Evolutionary conservation across 2,888 invertebrate genomes (phyloP).

Genomic region (Dryobotodes eremita): DNA sequence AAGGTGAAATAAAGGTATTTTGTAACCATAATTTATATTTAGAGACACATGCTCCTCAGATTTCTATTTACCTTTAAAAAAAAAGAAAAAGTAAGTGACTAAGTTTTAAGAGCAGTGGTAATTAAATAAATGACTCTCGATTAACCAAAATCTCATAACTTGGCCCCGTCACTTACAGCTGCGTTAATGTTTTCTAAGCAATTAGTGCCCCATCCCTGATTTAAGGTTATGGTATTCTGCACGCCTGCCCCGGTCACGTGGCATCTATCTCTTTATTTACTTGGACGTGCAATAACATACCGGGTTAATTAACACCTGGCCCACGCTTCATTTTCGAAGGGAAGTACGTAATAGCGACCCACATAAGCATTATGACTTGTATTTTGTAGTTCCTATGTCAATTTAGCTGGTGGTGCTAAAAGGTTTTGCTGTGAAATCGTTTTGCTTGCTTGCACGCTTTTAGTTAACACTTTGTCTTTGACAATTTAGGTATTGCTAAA

Average conservation of each 20-base stretch:
- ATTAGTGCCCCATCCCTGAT: constrained; percentile 89
- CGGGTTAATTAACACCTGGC: constrained; percentile 78
- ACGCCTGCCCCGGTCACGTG: constrained; percentile 86
- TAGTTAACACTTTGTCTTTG: constrained; percentile 9
- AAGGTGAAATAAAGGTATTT: too few relatives aligned
- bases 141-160: constrained; percentile 62
- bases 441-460: constrained; percentile 21
- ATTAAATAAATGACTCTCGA: neutral
- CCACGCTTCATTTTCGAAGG: constrained; percentile 57
- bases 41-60: neutral
- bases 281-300: constrained; percentile 82
- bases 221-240: constrained; percentile 86
- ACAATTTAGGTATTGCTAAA: constrained; percentile 3
- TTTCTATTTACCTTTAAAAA: neutral
- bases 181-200: constrained; percentile 88
- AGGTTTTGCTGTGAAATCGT: constrained; percentile 14
- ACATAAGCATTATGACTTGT: constrained; percentile 17
- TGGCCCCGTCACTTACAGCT: constrained; percentile 69
- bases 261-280: constrained; percentile 88
- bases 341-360: constrained; percentile 31
- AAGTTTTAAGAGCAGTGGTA: neutral
- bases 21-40: too few relatives aligned
- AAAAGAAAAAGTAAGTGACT: neutral
- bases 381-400: constrained; percentile 31
- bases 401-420: constrained; percentile 24